Percentiles rank a stretch among this genome's conserved stretches.
Evolutionary conservation across 2,113 vertebrate species (phyloP).

Genomic region (Australoheros scitulus): DNA sequence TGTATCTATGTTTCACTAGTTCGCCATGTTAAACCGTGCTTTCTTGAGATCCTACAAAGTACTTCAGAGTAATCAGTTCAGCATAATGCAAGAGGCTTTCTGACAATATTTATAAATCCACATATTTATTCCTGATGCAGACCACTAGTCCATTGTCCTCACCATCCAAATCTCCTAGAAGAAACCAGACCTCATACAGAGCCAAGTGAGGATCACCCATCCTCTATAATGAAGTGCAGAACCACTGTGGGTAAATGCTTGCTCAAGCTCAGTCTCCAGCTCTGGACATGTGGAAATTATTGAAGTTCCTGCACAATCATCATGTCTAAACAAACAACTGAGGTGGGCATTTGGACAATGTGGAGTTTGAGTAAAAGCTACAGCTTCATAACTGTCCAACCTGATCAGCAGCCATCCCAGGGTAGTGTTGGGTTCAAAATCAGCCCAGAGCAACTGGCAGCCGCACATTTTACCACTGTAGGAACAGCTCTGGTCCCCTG

Average conservation of each 20-base stretch:
- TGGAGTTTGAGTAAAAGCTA: constrained; percentile 27
- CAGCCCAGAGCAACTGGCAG: constrained; percentile 14
- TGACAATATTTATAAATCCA: neutral
- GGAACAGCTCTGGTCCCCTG: constrained; percentile 10
- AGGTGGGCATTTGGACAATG: constrained; percentile 35
- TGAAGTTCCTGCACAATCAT: constrained; percentile 46
- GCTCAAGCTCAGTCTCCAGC: constrained; percentile 43
- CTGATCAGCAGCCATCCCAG: neutral
- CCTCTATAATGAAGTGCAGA: constrained; percentile 44
- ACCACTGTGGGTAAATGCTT: constrained; percentile 45
- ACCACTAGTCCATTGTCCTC: neutral
- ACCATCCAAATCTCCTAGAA: constrained; percentile 4
- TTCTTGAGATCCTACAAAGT: neutral
- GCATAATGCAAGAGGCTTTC: neutral
- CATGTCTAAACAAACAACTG: constrained; percentile 54
- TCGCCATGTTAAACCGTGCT: too few species aligned
- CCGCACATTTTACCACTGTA: constrained; percentile 7
- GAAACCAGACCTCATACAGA: constrained; percentile 23
- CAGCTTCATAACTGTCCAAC: constrained; percentile 13
- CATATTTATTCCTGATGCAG: constrained; percentile 3
- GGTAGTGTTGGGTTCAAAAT: constrained; percentile 2
- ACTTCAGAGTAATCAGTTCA: neutral
- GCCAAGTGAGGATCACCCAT: constrained; percentile 10
- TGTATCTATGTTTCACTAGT: too few species aligned
- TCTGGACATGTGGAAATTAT: constrained; percentile 61